These are phyloP conservation scores for Lysandra bellargus DNA, from an alignment of 2,888 invertebrate species.

Conservation along the genomic window DNA sequence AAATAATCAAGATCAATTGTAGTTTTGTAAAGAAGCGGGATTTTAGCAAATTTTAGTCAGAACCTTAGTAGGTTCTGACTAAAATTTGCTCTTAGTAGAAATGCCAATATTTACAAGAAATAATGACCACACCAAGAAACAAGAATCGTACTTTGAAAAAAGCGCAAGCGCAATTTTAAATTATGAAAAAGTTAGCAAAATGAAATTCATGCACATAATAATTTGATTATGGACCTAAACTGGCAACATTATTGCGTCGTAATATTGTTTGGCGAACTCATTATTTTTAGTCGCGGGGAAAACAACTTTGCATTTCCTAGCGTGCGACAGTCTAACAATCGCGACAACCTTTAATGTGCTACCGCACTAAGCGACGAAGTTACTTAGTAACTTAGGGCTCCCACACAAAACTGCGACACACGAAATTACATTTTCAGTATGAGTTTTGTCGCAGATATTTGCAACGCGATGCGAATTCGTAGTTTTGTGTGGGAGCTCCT, in stretches of 20 bases:
- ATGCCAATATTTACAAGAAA: neutral
- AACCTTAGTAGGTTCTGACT: no score
- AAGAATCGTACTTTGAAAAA: neutral
- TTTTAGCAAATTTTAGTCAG: no score
- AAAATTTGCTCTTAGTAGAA: no score
- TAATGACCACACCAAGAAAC: neutral
- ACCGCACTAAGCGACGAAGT: neutral
- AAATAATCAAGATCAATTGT: no score
- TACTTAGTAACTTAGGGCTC: no score
- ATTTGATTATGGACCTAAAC: conserved; percentile 2
- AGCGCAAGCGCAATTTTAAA: neutral
- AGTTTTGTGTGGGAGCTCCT: no score
- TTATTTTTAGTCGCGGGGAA: neutral
- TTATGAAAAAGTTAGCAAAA: neutral
- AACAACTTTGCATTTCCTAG: conserved; percentile 11
- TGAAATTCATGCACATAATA: neutral
- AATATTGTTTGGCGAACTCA: conserved; percentile 16
- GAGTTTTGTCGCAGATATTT: no score
- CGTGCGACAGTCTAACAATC: neutral
- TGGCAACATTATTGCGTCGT: conserved; percentile 16
- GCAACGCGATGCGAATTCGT: no score
- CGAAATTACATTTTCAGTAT: no score
- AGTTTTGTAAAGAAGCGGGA: no score
- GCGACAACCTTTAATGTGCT: neutral
- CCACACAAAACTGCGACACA: no score